Percentiles rank a stretch among this genome's conserved stretches.
Evolutionary conservation across 2,113 vertebrate genomes (phyloP).

Genomic region (Anarhynchus alexandrinus): DNA sequence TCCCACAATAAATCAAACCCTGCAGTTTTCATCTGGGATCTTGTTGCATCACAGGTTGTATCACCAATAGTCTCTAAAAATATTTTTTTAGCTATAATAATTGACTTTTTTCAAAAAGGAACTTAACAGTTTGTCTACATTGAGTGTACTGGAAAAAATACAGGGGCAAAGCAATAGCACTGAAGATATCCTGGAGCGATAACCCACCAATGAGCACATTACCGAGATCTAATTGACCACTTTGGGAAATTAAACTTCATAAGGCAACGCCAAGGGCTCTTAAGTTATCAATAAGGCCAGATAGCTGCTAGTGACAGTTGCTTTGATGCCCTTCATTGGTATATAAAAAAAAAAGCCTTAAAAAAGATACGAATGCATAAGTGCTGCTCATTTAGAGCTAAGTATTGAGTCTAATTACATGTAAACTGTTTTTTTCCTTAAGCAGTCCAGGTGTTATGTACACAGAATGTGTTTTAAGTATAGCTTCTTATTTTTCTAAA

Average conservation of each 20-base stretch:
- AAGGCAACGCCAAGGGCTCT: constrained; percentile 19
- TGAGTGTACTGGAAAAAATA: background rate
- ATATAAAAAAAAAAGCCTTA: background rate
- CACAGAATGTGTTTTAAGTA: background rate
- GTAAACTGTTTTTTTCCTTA: background rate
- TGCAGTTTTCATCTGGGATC: background rate
- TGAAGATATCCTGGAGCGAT: constrained; percentile 44
- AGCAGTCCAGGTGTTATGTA: background rate
- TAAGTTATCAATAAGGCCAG: constrained; percentile 50
- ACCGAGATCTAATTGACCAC: constrained; percentile 55
- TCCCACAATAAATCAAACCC: background rate
- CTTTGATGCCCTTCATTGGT: constrained; percentile 55
- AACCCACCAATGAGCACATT: background rate
- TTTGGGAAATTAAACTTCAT: constrained; percentile 70
- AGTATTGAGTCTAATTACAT: background rate
- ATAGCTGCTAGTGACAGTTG: constrained; percentile 31
- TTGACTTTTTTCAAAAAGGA: background rate
- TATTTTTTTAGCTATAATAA: background rate
- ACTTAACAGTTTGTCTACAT: background rate
- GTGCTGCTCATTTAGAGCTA: background rate
- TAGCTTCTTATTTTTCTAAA: background rate
- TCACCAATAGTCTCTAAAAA: background rate
- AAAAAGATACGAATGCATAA: background rate
- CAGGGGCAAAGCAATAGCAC: background rate
- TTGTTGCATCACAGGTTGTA: background rate